Base-by-base conservation (phyloP, 1,140 invertebrate genomes). In the Protaetia brevitarsis region DNA sequence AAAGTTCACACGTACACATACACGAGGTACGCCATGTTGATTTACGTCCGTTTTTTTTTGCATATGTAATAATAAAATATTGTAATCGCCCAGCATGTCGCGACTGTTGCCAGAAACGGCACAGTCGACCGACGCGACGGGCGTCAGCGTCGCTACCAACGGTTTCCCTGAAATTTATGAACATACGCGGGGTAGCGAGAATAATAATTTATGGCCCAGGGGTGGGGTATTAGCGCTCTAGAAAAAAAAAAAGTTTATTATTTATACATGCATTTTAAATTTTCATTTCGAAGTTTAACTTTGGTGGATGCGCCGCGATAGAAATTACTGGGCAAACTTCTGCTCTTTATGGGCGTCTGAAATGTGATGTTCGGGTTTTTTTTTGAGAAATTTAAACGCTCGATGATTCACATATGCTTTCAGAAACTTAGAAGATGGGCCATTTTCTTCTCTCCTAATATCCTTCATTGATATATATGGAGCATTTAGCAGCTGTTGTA, bases 11-110 rank as follows among this genome's bases (percentile, higher is more conserved):
- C 13, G 1, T 34, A 2, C 13, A 2, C 13, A 23, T 51, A 23
- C 11, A 51, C 19, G 41, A 23, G 26, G 19, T 51, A 19, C 41
- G 41, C 41, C 11, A n/a, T n/a, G n/a, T 19, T 51, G 41, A 51
- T 51, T 51, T 51, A 51, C 11, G 41, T n/a, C n/a, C 13, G 19
- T 8, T 16, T 0, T 51, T 51, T 51, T 51, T 51, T 51, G 19
- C 41, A 51, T 51, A 23, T 51, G 41, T 51, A 51, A 51, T 51
- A 51, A 51, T 51, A 51, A 51, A 51, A 51, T 51, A 51, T 51
- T 51, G 41, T 51, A 51, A 51, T 51, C 41, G 26, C 26, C 16
- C 19, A 10, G 19, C 19, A 10, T 10, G n/a, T n/a, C n/a, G 13
- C 31, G 41, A 51, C 8, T 19, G 13, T n/a, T 23, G 41, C 3